Evolutionary conservation across 2,113 vertebrate genomes (phyloP).

Genomic region (Caretta caretta): DNA sequence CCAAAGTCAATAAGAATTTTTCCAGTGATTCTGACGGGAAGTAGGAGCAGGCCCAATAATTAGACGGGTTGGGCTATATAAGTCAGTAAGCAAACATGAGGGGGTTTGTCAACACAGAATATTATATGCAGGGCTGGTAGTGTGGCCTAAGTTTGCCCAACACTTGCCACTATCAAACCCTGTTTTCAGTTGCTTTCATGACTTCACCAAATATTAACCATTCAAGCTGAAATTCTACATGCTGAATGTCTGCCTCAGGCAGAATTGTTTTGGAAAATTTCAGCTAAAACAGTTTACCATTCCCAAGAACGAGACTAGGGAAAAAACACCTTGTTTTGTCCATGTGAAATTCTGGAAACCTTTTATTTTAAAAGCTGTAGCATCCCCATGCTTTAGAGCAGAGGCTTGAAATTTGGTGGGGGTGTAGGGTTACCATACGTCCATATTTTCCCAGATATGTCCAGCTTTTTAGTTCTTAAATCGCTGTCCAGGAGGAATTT

Average conservation of each 20-base stretch:
- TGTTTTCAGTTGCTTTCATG: neutral
- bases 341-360: neutral
- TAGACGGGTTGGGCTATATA: conserved; percentile 58
- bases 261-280: neutral
- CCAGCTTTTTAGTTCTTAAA: too few relatives aligned
- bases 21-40: conserved; percentile 48
- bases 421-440: too few relatives aligned
- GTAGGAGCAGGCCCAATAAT: conserved; percentile 6
- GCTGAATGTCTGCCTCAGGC: neutral
- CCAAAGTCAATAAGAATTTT: conserved; percentile 53
- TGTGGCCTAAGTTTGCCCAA: neutral
- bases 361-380: neutral
- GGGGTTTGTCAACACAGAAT: neutral
- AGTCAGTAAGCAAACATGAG: conserved; percentile 45
- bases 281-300: neutral
- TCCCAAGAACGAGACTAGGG: neutral
- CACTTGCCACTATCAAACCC: neutral
- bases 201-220: neutral
- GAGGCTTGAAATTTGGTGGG: neutral
- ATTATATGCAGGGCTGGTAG: neutral
- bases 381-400: neutral
- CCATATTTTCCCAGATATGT: too few relatives aligned
- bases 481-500: too few relatives aligned
- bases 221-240: neutral
- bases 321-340: neutral